Conservation (phyloP, 1,140 invertebrate species). For the Drosophila parabipectinata region DNA sequence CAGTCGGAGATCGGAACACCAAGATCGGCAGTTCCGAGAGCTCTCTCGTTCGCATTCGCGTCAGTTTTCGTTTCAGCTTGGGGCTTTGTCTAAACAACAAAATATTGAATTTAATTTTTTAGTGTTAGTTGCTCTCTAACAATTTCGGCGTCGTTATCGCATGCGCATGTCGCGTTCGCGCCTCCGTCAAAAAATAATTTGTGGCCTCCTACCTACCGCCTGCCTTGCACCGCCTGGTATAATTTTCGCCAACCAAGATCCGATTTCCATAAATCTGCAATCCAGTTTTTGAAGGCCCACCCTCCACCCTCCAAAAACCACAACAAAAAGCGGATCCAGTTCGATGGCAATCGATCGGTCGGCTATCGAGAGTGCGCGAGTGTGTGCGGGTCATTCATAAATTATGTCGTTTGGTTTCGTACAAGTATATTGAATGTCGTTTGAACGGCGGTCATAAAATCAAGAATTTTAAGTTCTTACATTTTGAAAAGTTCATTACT, state of each 20-base stretch:
- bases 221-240: slow-evolving; percentile 3
- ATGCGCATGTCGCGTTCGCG: slow-evolving; percentile 75
- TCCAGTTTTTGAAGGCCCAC: not conserved
- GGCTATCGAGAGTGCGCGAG: slow-evolving; percentile 17
- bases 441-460: slow-evolving; percentile 58
- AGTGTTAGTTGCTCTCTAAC: slow-evolving; percentile 84
- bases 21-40: slow-evolving; percentile 37
- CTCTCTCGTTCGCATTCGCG: slow-evolving; percentile 73
- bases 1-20: slow-evolving; percentile 55
- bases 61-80: slow-evolving; percentile 69
- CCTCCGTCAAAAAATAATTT: slow-evolving; percentile 28
- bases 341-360: slow-evolving; percentile 20
- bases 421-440: slow-evolving; percentile 45
- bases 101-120: slow-evolving; percentile 84
- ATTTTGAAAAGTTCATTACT: slow-evolving; percentile 67
- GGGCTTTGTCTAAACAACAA: slow-evolving; percentile 83
- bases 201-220: not conserved
- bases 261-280: not conserved
- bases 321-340: not conserved
- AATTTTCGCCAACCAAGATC: not conserved
- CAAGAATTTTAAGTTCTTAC: slow-evolving; percentile 52
- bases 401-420: slow-evolving; percentile 42
- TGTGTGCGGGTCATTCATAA: slow-evolving; percentile 33
- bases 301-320: no score
- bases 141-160: slow-evolving; percentile 84